phyloP scores from a whole-genome alignment of 2,113 vertebrate species.

The Cololabis saira region DNA sequence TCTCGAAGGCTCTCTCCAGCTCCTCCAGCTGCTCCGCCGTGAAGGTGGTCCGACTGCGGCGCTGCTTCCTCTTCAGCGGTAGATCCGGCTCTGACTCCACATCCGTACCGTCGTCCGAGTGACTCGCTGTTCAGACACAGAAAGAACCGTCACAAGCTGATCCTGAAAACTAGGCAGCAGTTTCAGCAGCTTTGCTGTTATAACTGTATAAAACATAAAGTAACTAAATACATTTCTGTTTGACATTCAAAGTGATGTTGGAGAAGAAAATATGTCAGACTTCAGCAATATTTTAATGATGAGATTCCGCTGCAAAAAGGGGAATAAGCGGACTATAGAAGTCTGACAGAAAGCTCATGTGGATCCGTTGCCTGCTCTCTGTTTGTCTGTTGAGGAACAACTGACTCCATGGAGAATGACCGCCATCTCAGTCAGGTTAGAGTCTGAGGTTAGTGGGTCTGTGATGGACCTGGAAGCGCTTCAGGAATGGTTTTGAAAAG shows the following conservation, averaged over 20 bases:
- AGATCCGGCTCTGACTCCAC: slow-evolving; percentile 95
- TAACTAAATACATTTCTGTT: too few species aligned
- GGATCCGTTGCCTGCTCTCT: too few species aligned
- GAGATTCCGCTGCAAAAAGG: too few species aligned
- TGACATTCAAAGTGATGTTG: too few species aligned
- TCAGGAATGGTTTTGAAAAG: neutral
- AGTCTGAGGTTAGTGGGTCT: neutral
- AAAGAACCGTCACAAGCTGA: neutral
- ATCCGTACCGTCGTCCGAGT: slow-evolving; percentile 94
- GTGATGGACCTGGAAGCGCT: neutral
- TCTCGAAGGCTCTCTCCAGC: slow-evolving; percentile 93
- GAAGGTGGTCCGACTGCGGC: slow-evolving; percentile 93
- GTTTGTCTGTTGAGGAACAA: neutral
- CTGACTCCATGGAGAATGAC: neutral
- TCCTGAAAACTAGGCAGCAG: too few species aligned
- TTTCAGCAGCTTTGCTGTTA: too few species aligned
- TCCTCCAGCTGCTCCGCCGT: slow-evolving; percentile 95
- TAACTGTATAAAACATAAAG: too few species aligned
- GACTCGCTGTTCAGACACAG: slow-evolving; percentile 80
- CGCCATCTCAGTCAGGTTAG: too few species aligned
- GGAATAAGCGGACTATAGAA: too few species aligned
- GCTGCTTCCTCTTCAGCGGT: slow-evolving; percentile 93
- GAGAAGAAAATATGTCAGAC: too few species aligned
- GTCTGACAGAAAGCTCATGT: too few species aligned
- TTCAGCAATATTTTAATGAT: too few species aligned